Evolutionary conservation across 2,113 vertebrate species (phyloP).

Genomic region (Coracopsis vasa): DNA sequence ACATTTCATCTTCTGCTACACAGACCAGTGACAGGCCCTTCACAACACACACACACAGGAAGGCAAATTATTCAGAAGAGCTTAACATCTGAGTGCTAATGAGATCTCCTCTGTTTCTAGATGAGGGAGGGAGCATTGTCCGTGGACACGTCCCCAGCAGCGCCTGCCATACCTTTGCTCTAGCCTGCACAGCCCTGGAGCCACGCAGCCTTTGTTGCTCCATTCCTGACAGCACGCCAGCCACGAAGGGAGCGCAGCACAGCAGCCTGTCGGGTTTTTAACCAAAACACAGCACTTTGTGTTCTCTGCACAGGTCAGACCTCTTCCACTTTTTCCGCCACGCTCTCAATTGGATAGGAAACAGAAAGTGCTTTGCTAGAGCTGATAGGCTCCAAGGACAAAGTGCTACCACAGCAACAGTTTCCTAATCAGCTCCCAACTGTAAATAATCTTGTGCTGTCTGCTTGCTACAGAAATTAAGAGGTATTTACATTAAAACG

Average conservation of each 20-base stretch:
- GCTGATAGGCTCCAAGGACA: conserved; percentile 39
- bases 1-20: neutral
- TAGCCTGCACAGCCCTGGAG: neutral
- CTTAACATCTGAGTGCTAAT: neutral
- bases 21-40: neutral
- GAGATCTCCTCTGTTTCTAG: neutral
- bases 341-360: neutral
- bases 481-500: neutral
- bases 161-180: neutral
- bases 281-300: neutral
- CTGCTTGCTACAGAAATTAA: neutral
- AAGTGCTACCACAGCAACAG: conserved; percentile 10
- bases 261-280: rapidly evolving
- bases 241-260: neutral
- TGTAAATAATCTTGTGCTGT: neutral
- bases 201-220: neutral
- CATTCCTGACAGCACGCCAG: neutral
- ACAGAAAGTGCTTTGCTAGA: neutral
- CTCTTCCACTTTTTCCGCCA: neutral
- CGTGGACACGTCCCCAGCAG: neutral
- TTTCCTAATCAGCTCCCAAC: conserved; percentile 22
- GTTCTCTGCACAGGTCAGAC: neutral
- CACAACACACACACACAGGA: rapidly evolving
- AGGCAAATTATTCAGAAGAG: neutral
- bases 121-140: neutral